These are phyloP conservation scores for Hycleus phaleratus DNA, from an alignment of 1,140 invertebrate species.

Conservation along the genomic window DNA sequence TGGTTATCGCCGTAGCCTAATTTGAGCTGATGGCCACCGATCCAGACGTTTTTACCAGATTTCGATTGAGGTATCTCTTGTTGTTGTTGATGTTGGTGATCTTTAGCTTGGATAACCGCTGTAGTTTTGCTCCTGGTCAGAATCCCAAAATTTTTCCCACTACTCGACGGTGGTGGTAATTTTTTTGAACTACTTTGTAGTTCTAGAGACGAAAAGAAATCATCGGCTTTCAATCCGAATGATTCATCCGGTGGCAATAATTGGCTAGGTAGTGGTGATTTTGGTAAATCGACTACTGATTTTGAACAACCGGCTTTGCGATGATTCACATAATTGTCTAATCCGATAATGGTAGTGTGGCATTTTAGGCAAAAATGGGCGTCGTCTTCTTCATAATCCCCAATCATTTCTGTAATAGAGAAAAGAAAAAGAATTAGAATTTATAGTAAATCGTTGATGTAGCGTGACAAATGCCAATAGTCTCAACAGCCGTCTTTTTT, in stretches of 20 bases:
- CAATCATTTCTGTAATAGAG: conserved; percentile 27
- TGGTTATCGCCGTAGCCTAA: conserved; percentile 47
- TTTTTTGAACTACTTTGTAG: conserved; percentile 66
- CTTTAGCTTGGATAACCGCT: conserved; percentile 36
- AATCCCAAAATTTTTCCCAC: conserved; percentile 42
- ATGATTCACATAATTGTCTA: conserved; percentile 76
- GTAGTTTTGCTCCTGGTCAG: conserved; percentile 42
- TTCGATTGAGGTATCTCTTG: conserved; percentile 40
- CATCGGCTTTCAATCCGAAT: conserved; percentile 62
- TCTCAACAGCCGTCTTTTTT: no score
- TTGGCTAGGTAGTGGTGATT: conserved; percentile 41
- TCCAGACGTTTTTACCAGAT: conserved; percentile 48
- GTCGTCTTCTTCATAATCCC: conserved; percentile 67
- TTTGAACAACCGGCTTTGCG: conserved; percentile 55
- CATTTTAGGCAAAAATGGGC: conserved; percentile 81
- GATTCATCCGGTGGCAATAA: conserved; percentile 30
- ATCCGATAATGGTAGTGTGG: conserved; percentile 62
- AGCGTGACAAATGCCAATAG: conserved; percentile 4
- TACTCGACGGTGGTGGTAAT: conserved; percentile 33
- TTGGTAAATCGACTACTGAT: conserved; percentile 36
- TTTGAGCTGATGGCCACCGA: conserved; percentile 48
- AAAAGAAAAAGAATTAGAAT: not conserved
- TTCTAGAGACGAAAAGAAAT: conserved; percentile 79
- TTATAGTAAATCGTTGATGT: conserved; percentile 5
- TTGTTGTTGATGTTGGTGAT: conserved; percentile 16